Conservation (phyloP, 2,113 vertebrate genomes). For the Campylomormyrus tamandua region DNA sequence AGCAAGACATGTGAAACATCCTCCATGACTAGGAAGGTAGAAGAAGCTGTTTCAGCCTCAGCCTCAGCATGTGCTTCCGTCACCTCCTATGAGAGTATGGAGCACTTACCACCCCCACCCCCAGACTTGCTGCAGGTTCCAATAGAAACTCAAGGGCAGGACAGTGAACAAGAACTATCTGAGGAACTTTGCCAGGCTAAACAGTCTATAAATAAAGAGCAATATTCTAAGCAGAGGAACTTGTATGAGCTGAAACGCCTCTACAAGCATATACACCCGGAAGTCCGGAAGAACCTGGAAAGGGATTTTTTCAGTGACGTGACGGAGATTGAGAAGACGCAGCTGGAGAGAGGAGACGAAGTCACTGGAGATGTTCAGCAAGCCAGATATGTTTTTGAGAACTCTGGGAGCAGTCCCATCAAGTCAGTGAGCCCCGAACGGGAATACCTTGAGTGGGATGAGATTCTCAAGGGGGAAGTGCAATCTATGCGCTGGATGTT, state of each 20-base stretch:
- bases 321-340: slow-evolving; percentile 53
- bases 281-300: slow-evolving; percentile 73
- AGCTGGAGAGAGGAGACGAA: slow-evolving; percentile 46
- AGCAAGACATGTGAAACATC: slow-evolving; percentile 48
- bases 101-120: slow-evolving; percentile 59
- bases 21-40: slow-evolving; percentile 38
- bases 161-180: slow-evolving; percentile 53
- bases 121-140: slow-evolving; percentile 51
- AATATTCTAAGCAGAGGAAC: slow-evolving; percentile 71
- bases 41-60: slow-evolving; percentile 22
- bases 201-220: slow-evolving; percentile 52
- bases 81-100: slow-evolving; percentile 43
- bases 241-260: slow-evolving; percentile 71
- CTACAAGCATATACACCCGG: slow-evolving; percentile 74
- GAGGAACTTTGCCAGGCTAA: slow-evolving; percentile 44
- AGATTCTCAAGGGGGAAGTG: slow-evolving; percentile 78
- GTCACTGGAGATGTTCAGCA: slow-evolving; percentile 64
- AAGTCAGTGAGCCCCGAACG: slow-evolving; percentile 62
- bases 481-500: slow-evolving; percentile 77
- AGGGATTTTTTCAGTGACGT: slow-evolving; percentile 67
- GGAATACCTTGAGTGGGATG: slow-evolving; percentile 68
- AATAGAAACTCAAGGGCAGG: slow-evolving; percentile 48
- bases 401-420: slow-evolving; percentile 54
- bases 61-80: slow-evolving; percentile 42
- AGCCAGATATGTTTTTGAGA: slow-evolving; percentile 69